These are phyloP conservation scores for Papilio machaon DNA, from an alignment of 1,140 invertebrate genomes.

Conservation along the genomic window DNA sequence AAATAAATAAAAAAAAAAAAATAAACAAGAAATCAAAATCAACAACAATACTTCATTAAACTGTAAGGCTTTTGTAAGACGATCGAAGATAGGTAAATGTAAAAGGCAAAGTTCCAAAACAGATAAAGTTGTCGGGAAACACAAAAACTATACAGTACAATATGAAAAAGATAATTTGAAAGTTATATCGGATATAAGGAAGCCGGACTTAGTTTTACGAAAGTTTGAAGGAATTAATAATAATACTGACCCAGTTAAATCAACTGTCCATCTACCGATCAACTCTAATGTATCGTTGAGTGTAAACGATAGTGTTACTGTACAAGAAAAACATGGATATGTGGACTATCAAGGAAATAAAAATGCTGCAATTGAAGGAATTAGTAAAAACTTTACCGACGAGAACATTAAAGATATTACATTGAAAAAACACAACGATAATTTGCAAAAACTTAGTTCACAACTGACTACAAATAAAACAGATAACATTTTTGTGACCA, in stretches of 20 bases:
- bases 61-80: neutral
- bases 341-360: neutral
- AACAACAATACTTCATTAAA: neutral
- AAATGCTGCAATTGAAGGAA: neutral
- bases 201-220: neutral
- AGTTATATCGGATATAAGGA: neutral
- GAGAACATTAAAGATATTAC: neutral
- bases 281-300: neutral
- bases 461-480: neutral
- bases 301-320: neutral
- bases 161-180: neutral
- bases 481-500: neutral
- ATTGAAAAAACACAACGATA: neutral
- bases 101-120: neutral
- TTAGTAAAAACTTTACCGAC: neutral
- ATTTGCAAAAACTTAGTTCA: neutral
- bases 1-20: no score
- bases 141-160: neutral
- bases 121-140: neutral
- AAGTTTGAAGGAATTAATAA: neutral
- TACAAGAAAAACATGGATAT: neutral
- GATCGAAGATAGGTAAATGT: neutral
- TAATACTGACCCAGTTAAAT: neutral
- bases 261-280: neutral
- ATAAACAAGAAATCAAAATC: neutral